Conservation (phyloP, 2,113 vertebrate genomes). For the Coptodon rendalli region DNA sequence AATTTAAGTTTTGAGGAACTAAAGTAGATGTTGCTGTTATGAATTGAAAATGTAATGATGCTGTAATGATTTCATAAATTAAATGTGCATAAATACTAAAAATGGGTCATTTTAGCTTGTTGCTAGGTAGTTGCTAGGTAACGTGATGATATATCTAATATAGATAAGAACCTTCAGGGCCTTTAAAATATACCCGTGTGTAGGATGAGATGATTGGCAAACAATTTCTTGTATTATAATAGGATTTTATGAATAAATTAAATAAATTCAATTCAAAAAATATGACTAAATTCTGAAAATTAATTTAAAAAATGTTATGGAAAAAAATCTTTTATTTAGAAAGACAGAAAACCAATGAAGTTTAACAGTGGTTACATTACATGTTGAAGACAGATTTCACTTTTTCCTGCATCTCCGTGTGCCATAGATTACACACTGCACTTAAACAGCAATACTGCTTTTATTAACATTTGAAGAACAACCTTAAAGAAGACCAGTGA, state of each 20-base stretch:
- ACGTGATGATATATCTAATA: neutral
- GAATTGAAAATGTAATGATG: neutral
- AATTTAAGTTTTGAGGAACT: neutral
- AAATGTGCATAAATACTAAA: neutral
- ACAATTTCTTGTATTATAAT: neutral
- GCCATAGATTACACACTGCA: neutral
- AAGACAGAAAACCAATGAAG: neutral
- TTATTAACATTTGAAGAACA: neutral
- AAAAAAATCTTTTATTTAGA: neutral
- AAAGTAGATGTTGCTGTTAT: neutral
- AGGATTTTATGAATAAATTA: neutral
- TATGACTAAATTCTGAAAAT: neutral
- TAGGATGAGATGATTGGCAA: neutral
- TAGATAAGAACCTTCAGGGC: neutral
- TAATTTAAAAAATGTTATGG: neutral
- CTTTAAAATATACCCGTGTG: neutral
- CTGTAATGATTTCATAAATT: neutral
- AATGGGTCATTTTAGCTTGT: neutral
- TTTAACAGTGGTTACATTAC: neutral
- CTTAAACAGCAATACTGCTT: neutral
- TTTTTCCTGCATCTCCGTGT: neutral
- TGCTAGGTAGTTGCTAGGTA: neutral
- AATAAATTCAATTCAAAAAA: neutral
- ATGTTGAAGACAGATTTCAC: neutral
- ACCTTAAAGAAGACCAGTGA: neutral